Conservation (phyloP, 2,113 vertebrate species). For the Donacobius atricapilla region DNA sequence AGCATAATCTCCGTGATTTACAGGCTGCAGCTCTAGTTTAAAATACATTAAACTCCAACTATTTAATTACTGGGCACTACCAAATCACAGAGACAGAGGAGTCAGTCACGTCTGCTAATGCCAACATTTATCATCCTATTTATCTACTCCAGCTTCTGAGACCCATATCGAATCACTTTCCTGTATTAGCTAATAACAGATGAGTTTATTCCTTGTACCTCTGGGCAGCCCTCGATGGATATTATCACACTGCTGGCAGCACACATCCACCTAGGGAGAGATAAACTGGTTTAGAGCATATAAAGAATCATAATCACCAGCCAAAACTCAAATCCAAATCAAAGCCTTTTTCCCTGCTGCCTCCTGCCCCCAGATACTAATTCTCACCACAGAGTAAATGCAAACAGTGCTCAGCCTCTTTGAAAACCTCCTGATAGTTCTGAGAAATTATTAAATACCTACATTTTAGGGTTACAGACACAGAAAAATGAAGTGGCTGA, state of each 20-base stretch:
- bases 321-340: conserved; percentile 9
- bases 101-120: conserved; percentile 63
- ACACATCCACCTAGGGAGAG: conserved; percentile 41
- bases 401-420: background rate
- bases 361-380: background rate
- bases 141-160: conserved; percentile 59
- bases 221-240: conserved; percentile 13
- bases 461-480: background rate
- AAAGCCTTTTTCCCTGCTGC: background rate
- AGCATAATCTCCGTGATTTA: conserved; percentile 55
- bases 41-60: conserved; percentile 65
- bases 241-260: conserved; percentile 36
- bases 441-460: background rate
- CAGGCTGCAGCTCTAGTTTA: conserved; percentile 58
- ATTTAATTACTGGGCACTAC: conserved; percentile 68
- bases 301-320: conserved; percentile 5
- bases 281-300: conserved; percentile 33
- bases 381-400: background rate
- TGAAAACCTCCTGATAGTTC: background rate
- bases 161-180: conserved; percentile 54
- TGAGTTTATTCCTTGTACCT: conserved; percentile 50
- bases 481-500: background rate
- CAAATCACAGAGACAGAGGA: conserved; percentile 64
- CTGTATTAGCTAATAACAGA: conserved; percentile 41
- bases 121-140: conserved; percentile 68